Evolutionary conservation across 2,797 vertebrate genomes (phyloP).

Genomic region (Eulemur rubriventer): DNA sequence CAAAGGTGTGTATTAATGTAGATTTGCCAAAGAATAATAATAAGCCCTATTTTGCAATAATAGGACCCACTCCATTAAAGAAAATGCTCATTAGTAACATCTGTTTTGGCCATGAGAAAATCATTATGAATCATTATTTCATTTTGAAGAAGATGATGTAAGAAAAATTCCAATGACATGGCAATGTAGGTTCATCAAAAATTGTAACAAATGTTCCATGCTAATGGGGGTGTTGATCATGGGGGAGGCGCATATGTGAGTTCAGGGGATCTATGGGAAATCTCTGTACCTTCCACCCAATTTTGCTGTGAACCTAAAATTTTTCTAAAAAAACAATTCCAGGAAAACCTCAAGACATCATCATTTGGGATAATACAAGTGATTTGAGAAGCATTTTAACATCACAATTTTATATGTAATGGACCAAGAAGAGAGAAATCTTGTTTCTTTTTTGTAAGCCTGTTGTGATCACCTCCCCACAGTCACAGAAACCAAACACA

Average conservation of each 20-base stretch:
- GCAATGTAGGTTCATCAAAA: background rate
- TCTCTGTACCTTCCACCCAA: background rate
- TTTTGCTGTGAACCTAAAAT: background rate
- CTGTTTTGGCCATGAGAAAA: background rate
- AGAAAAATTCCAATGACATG: background rate
- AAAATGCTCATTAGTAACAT: constrained; percentile 23
- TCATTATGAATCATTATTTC: background rate
- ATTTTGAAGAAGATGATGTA: constrained; percentile 15
- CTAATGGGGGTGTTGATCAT: background rate
- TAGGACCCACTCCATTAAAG: background rate
- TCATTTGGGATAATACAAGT: background rate
- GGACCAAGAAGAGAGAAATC: background rate
- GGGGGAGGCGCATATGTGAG: too few relatives aligned
- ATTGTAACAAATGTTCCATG: background rate
- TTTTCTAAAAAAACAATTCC: background rate
- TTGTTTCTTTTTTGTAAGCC: constrained; percentile 38
- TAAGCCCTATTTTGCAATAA: background rate
- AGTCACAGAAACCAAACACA: background rate
- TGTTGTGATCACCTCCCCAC: background rate
- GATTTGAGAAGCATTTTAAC: constrained; percentile 19
- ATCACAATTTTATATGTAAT: constrained; percentile 29
- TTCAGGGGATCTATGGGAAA: background rate
- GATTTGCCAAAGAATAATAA: constrained; percentile 49
- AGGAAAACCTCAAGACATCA: background rate
- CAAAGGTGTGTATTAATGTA: background rate